phyloP scores from a whole-genome alignment of 64 coral and sea anemone species.

The Trachythela sp. region DNA sequence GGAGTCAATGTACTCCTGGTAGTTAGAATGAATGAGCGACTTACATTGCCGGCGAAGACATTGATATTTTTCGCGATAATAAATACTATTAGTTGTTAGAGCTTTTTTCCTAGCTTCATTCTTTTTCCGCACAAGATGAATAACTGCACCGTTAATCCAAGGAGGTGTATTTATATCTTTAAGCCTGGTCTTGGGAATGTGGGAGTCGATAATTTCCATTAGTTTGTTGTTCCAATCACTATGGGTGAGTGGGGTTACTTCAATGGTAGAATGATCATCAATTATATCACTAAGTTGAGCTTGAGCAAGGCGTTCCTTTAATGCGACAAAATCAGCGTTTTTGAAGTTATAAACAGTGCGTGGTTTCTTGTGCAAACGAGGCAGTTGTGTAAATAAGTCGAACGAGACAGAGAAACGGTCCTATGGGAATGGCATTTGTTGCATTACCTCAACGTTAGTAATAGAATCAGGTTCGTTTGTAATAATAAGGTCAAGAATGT shows the following conservation, averaged over 20 bases:
- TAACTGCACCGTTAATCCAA: conserved; percentile 46
- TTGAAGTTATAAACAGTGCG: conserved; percentile 28
- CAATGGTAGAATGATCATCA: background rate
- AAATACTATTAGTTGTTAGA: background rate
- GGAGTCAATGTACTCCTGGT: conserved; percentile 2
- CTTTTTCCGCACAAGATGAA: conserved; percentile 8
- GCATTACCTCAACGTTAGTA: background rate
- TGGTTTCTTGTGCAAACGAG: conserved; percentile 15
- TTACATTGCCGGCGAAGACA: background rate
- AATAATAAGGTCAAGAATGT: conserved; percentile 26
- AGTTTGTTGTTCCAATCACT: conserved; percentile 21
- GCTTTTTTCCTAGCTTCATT: conserved; percentile 38
- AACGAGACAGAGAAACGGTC: conserved; percentile 22
- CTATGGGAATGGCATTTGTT: conserved; percentile 11
- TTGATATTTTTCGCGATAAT: no score
- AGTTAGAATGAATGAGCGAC: background rate
- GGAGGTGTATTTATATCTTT: conserved; percentile 35
- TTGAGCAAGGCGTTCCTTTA: conserved; percentile 13
- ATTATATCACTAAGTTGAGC: background rate
- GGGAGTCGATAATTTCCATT: no score
- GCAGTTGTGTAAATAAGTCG: background rate
- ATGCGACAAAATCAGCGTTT: conserved; percentile 26
- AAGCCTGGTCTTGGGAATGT: conserved; percentile 32
- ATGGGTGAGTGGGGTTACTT: no score
- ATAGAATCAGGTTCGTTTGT: conserved; percentile 34